Percentiles rank a stretch among this genome's conserved stretches.
phyloP scores from a whole-genome alignment of 2,797 vertebrate species.

The Alosa sapidissima region DNA sequence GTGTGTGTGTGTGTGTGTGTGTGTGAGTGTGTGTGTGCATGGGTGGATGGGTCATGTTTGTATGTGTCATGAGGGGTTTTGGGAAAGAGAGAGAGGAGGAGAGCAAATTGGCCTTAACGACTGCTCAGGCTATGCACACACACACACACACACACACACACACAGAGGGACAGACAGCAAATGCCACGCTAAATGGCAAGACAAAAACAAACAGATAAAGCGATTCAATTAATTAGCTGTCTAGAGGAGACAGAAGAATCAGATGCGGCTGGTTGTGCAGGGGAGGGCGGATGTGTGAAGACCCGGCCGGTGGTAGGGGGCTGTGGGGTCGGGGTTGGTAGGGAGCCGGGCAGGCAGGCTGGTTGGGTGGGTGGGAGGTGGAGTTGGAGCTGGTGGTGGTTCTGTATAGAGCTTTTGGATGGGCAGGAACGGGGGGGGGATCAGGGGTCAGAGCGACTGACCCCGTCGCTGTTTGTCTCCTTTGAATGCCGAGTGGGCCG shows the following conservation, averaged over 20 bases:
- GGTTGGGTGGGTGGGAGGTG: neutral
- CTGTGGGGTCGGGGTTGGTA: neutral
- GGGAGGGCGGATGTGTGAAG: neutral
- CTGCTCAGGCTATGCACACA: neutral
- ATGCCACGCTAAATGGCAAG: conserved; percentile 2
- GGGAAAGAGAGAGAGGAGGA: conserved; percentile 22
- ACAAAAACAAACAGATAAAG: conserved; percentile 21
- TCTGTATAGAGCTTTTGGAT: neutral
- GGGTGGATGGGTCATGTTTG: conserved; percentile 26
- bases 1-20: neutral
- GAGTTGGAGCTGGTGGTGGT: neutral
- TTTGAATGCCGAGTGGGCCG: conserved; percentile 40
- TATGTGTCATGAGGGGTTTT: conserved; percentile 4
- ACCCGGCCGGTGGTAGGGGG: neutral
- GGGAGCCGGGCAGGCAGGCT: neutral
- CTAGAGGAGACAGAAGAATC: conserved; percentile 30
- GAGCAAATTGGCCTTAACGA: neutral
- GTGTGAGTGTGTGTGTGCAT: neutral
- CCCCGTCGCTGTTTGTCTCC: conserved; percentile 45
- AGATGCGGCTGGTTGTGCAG: neutral
- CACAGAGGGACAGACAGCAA: neutral
- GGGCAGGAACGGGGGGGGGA: neutral
- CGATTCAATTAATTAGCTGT: conserved; percentile 21
- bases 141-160: conserved; percentile 30
- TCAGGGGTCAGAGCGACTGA: conserved; percentile 52